A percentile compares a stretch with the other conserved stretches of the same genome.
phyloP scores from a whole-genome alignment of 1,140 invertebrate genomes.

The Cyphomyrmex costatus region DNA sequence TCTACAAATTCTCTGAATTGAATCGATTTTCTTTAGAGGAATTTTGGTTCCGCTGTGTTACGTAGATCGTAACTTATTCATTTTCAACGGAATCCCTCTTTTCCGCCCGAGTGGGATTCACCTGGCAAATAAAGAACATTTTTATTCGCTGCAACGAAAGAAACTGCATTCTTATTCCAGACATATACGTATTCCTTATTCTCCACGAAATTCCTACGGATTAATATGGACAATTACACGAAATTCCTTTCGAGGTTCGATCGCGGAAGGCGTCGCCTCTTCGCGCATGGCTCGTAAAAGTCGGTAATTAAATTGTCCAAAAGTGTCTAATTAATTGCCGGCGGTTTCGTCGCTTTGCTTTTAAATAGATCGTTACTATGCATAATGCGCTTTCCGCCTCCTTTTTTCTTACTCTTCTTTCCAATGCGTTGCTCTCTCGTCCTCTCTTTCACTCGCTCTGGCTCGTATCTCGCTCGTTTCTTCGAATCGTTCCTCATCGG shows the following conservation, averaged over 20 bases:
- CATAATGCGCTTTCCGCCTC: slow-evolving; percentile 29
- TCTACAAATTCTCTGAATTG: background rate
- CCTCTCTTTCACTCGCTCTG: background rate
- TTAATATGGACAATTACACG: slow-evolving; percentile 8
- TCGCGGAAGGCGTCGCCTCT: slow-evolving; percentile 42
- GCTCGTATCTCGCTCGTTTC: slow-evolving; percentile 29
- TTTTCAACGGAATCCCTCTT: background rate
- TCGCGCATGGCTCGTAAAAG: slow-evolving; percentile 34
- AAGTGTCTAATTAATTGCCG: slow-evolving; percentile 60
- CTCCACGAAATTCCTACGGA: slow-evolving; percentile 4
- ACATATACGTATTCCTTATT: background rate
- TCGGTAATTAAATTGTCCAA: slow-evolving; percentile 60
- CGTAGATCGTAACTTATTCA: background rate
- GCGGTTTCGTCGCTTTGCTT: background rate
- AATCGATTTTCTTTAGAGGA: slow-evolving; percentile 4
- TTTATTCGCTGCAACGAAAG: too few species aligned
- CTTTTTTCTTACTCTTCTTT: background rate
- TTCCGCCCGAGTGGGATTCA: background rate
- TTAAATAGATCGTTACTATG: slow-evolving; percentile 62
- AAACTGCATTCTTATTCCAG: slow-evolving; percentile 26
- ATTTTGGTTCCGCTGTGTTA: background rate
- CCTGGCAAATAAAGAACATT: slow-evolving; percentile 1
- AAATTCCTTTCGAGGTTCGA: background rate
- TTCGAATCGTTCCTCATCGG: slow-evolving; percentile 1
- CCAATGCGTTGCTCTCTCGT: background rate